Conservation (phyloP, 1,140 invertebrate species). For the Paramacrobiotus metropolitanus region DNA sequence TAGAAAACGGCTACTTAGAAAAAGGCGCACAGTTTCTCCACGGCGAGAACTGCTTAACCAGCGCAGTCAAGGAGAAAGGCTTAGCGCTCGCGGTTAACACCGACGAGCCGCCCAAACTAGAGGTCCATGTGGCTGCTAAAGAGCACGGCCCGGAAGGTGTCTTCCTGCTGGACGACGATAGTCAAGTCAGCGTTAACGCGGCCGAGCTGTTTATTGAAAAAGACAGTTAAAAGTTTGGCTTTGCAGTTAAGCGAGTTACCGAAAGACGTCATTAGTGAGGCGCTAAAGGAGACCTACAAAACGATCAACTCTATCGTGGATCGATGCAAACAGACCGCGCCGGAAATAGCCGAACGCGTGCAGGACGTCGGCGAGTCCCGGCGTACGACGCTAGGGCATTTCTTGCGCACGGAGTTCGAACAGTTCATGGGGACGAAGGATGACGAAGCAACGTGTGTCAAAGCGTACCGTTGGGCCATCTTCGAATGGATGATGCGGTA, state of each 20-base stretch:
- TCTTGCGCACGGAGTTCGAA: conserved; percentile 9
- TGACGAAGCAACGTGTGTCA: conserved; percentile 10
- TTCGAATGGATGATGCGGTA: conserved; percentile 1
- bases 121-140: not conserved
- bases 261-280: no score
- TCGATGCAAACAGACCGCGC: conserved; percentile 11
- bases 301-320: conserved; percentile 2
- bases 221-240: no score
- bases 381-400: not conserved
- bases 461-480: not conserved
- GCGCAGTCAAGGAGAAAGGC: conserved; percentile 11
- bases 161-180: not conserved
- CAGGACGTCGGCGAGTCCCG: conserved; percentile 4
- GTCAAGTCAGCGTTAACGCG: no score
- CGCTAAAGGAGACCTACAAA: conserved; percentile 6
- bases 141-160: not conserved
- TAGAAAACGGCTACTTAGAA: conserved; percentile 36
- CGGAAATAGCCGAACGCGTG: conserved; percentile 8
- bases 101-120: not conserved
- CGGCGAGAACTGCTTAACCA: conserved; percentile 32
- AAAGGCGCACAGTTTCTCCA: conserved; percentile 72
- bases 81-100: no score
- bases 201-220: no score
- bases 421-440: conserved; percentile 7
- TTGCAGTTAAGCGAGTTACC: no score